Conservation (phyloP, 2,888 invertebrate species). For the Campoplex nolae region DNA sequence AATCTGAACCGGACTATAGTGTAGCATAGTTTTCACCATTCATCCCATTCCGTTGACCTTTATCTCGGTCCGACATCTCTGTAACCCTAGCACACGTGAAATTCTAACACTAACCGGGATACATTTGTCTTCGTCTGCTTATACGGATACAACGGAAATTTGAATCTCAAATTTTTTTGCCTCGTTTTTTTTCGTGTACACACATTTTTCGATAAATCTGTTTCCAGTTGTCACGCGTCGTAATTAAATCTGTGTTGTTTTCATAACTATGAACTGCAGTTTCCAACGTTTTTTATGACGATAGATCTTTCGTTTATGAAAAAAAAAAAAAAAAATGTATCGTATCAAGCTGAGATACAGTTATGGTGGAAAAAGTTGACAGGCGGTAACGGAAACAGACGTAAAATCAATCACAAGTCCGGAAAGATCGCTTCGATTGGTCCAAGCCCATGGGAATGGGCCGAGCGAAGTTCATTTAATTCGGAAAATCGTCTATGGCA, state of each 20-base stretch:
- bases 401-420: constrained; percentile 66
- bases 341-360: not conserved
- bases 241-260: not conserved
- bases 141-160: not conserved
- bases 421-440: constrained; percentile 53
- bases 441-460: constrained; percentile 31
- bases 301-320: not conserved
- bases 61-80: constrained; percentile 23
- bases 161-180: not conserved
- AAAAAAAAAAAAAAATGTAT: not conserved
- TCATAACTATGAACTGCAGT: not conserved
- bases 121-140: constrained; percentile 12
- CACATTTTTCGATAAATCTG: not conserved
- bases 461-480: constrained; percentile 61
- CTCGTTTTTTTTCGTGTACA: not conserved
- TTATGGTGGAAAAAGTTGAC: not conserved
- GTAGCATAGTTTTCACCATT: constrained; percentile 26
- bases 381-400: constrained; percentile 52
- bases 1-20: constrained; percentile 37
- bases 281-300: not conserved
- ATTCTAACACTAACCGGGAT: constrained; percentile 18
- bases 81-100: constrained; percentile 8
- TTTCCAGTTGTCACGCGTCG: not conserved
- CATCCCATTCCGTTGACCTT: constrained; percentile 20
- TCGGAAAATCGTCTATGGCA: constrained; percentile 63